Evolutionary conservation across 2,888 invertebrate species (phyloP).

Genomic region (Aplocera efformata): DNA sequence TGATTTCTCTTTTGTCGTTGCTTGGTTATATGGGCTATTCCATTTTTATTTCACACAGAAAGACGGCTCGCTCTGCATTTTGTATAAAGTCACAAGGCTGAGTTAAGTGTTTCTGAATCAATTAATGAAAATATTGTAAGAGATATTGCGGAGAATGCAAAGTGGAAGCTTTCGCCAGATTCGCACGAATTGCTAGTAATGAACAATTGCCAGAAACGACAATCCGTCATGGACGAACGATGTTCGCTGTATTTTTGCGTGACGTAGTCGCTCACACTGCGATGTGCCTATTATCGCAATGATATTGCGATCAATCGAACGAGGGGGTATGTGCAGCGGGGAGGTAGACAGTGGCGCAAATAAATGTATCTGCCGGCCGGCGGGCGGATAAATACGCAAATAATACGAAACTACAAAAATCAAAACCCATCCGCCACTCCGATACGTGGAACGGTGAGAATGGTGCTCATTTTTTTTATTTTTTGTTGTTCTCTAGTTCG

Average conservation of each 20-base stretch:
- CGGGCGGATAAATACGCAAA: slow-evolving; percentile 74
- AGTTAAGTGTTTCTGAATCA: too few relatives aligned
- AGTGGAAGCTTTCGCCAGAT: too few relatives aligned
- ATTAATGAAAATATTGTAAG: too few relatives aligned
- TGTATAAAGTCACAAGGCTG: too few relatives aligned
- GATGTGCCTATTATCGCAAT: slow-evolving; percentile 75
- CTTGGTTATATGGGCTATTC: background rate
- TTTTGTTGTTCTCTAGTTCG: too few relatives aligned
- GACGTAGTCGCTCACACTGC: slow-evolving; percentile 64
- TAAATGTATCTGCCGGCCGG: slow-evolving; percentile 78
- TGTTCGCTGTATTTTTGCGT: slow-evolving; percentile 61
- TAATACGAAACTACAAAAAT: slow-evolving; percentile 80
- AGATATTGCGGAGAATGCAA: too few relatives aligned
- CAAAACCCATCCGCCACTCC: slow-evolving; percentile 78
- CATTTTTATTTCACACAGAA: background rate
- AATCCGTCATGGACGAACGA: slow-evolving; percentile 28
- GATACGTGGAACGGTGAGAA: slow-evolving; percentile 41
- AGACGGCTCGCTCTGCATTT: too few relatives aligned
- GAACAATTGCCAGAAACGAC: too few relatives aligned
- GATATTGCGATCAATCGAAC: slow-evolving; percentile 80
- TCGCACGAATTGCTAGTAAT: too few relatives aligned
- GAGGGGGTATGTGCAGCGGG: slow-evolving; percentile 43
- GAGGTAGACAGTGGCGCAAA: slow-evolving; percentile 67
- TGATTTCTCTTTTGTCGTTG: slow-evolving; percentile 26
- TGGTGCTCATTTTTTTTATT: slow-evolving; percentile 38